Evolutionary conservation across 2,113 vertebrate genomes (phyloP).

Genomic region (Barnardius zonarius): DNA sequence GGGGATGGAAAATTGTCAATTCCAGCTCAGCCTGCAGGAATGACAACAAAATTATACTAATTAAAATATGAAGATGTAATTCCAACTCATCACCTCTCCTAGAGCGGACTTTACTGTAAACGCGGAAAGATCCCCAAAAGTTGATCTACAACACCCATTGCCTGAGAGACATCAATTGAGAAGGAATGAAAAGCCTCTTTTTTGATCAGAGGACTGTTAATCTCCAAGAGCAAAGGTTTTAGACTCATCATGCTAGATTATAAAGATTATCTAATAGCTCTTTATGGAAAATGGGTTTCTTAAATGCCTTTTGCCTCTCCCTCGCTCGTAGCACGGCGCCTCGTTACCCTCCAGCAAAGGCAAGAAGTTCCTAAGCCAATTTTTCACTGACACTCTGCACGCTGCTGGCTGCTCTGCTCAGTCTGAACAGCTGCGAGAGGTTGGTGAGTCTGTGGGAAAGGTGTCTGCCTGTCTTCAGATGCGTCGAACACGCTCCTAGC

Average conservation of each 20-base stretch:
- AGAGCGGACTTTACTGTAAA: neutral
- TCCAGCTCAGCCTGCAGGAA: neutral
- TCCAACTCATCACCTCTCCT: neutral
- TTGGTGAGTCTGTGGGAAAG: neutral
- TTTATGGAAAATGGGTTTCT: neutral
- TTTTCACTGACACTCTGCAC: neutral
- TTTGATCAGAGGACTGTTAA: neutral
- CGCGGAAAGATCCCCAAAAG: neutral
- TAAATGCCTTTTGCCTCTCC: neutral
- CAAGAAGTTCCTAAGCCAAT: neutral
- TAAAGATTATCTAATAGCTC: neutral
- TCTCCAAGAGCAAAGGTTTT: neutral
- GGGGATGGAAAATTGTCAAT: neutral
- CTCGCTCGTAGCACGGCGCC: accelerated
- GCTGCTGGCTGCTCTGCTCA: neutral
- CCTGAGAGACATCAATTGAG: neutral
- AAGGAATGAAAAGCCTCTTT: neutral
- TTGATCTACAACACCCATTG: neutral
- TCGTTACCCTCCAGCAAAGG: neutral
- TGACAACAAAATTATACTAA: neutral
- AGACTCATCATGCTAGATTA: neutral
- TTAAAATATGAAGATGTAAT: neutral
- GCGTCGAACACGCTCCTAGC: neutral
- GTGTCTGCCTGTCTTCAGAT: neutral
- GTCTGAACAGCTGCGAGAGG: neutral